phyloP scores from a whole-genome alignment of 2,888 invertebrate species.

The Noctua janthe region DNA sequence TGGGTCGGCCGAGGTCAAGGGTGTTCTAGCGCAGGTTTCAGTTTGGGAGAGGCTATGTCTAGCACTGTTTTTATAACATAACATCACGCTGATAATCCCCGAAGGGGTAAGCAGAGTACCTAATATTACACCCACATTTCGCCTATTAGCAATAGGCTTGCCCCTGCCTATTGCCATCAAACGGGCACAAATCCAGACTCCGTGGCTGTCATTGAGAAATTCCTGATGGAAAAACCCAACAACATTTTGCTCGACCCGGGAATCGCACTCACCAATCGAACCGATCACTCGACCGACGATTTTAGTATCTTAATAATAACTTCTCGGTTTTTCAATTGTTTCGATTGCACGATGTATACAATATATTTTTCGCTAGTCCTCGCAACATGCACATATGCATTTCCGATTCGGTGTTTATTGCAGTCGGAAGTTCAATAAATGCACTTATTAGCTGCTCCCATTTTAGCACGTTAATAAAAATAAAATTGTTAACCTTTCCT shows the following conservation, averaged over 20 bases:
- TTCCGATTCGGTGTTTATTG: not conserved
- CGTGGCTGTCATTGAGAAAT: not conserved
- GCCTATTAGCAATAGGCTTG: not conserved
- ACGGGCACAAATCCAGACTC: not conserved
- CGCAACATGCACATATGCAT: not conserved
- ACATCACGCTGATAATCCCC: not conserved
- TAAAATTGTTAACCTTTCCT: conserved; percentile 5
- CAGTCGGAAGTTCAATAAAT: not conserved
- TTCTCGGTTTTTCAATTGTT: not conserved
- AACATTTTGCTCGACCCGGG: not conserved
- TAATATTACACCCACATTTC: not conserved
- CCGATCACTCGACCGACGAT: not conserved
- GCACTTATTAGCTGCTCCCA: not conserved
- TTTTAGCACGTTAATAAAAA: conserved; percentile 9
- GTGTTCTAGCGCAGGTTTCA: not conserved
- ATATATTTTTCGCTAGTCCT: not conserved
- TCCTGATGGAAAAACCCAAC: not conserved
- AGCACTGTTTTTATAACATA: not conserved
- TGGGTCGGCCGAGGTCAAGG: not conserved
- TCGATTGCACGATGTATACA: not conserved
- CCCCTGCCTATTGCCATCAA: not conserved
- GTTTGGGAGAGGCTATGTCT: not conserved
- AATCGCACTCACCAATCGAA: not conserved
- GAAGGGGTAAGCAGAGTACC: not conserved
- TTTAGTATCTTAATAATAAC: not conserved